A percentile compares a stretch with the other conserved stretches of the same genome.
These are phyloP conservation scores for Ceratotherium simum DNA, from an alignment of 2,113 vertebrate genomes.

Conservation along the genomic window DNA sequence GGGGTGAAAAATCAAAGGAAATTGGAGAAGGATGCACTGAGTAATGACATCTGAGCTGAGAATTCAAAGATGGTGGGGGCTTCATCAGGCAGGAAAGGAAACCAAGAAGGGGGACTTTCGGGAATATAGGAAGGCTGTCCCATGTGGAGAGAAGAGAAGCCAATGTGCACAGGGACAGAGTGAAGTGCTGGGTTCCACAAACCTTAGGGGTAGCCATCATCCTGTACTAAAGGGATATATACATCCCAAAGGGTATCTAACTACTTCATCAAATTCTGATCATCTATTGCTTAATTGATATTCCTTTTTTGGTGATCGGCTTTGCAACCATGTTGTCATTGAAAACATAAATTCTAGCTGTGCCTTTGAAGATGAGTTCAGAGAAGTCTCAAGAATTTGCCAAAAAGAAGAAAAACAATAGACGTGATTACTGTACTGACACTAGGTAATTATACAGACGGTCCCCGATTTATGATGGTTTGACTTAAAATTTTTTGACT, in stretches of 20 bases:
- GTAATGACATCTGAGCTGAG: background rate
- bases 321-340: too few relatives aligned
- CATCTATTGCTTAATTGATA: background rate
- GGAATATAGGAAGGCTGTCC: background rate
- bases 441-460: background rate
- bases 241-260: background rate
- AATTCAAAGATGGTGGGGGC: background rate
- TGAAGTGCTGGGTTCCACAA: background rate
- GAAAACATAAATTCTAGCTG: background rate
- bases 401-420: background rate
- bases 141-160: background rate
- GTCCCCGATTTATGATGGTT: too few relatives aligned
- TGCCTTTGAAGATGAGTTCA: background rate
- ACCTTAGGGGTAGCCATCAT: accelerated
- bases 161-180: background rate
- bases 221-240: background rate
- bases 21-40: background rate
- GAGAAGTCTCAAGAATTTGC: background rate
- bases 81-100: background rate
- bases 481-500: too few relatives aligned
- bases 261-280: background rate
- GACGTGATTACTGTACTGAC: too few relatives aligned
- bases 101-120: background rate
- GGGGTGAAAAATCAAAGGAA: too few relatives aligned
- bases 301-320: too few relatives aligned